Conservation (phyloP, 2,113 vertebrate species). For the Centropristis striata region DNA sequence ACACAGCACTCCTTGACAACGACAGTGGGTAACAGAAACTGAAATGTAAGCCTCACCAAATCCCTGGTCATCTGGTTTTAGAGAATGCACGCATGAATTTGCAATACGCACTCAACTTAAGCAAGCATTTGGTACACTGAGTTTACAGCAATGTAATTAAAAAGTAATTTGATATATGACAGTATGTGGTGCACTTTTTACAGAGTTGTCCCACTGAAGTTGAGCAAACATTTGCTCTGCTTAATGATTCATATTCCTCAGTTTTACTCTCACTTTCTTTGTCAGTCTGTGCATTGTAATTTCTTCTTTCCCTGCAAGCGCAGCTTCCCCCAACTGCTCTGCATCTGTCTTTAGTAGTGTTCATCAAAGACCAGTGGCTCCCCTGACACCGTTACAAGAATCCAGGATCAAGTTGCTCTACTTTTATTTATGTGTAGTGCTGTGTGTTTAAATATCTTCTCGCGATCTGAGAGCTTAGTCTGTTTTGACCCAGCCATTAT, state of each 20-base stretch:
- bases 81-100: conserved; percentile 55
- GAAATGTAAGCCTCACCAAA: conserved; percentile 60
- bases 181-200: conserved; percentile 29
- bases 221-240: conserved; percentile 74
- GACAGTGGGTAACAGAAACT: conserved; percentile 49
- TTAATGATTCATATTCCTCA: conserved; percentile 72
- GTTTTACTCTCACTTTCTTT: conserved; percentile 58
- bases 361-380: conserved; percentile 76
- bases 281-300: conserved; percentile 61
- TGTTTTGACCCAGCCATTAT: conserved; percentile 74
- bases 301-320: conserved; percentile 25
- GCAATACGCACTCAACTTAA: conserved; percentile 27
- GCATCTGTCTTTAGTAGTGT: conserved; percentile 66
- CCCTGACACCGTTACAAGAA: conserved; percentile 70
- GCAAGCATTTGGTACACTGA: conserved; percentile 21
- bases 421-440: conserved; percentile 75
- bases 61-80: conserved; percentile 51
- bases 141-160: conserved; percentile 57
- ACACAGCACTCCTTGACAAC: conserved; percentile 50
- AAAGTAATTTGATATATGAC: conserved; percentile 41
- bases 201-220: conserved; percentile 58
- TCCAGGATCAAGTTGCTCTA: conserved; percentile 74
- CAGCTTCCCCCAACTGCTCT: conserved; percentile 36
- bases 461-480: conserved; percentile 59
- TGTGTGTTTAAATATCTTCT: conserved; percentile 69